phyloP scores from a whole-genome alignment of 2,797 vertebrate genomes.

The Neopelma chrysocephalum region DNA sequence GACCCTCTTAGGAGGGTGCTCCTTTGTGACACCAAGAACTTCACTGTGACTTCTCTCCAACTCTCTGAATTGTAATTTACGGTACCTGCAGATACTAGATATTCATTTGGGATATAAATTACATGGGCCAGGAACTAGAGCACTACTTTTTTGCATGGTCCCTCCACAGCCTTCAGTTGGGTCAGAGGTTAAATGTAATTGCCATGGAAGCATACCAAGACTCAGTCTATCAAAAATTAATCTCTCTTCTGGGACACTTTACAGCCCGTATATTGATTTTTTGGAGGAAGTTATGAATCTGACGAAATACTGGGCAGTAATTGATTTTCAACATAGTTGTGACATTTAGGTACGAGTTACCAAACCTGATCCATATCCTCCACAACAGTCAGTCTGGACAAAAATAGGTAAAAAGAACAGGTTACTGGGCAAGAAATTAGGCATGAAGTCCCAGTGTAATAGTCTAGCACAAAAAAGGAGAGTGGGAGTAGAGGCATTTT shows the following conservation, averaged over 20 bases:
- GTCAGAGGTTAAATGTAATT: background rate
- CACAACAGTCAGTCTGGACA: background rate
- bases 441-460: background rate
- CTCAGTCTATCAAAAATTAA: background rate
- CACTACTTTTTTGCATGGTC: background rate
- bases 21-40: background rate
- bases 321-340: background rate
- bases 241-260: background rate
- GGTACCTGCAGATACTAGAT: background rate
- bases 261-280: background rate
- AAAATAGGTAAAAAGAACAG: background rate
- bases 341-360: background rate
- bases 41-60: background rate
- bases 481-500: background rate
- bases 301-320: background rate
- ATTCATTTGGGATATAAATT: background rate
- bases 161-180: background rate
- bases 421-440: background rate
- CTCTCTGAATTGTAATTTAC: background rate
- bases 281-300: background rate
- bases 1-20: background rate
- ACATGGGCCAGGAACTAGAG: background rate
- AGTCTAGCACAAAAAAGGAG: background rate
- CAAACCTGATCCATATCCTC: background rate
- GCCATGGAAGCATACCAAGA: background rate